A percentile compares a stretch with the other conserved stretches of the same genome.
These are phyloP conservation scores for Tanypteryx hageni DNA, from an alignment of 2,888 invertebrate genomes.

Conservation along the genomic window DNA sequence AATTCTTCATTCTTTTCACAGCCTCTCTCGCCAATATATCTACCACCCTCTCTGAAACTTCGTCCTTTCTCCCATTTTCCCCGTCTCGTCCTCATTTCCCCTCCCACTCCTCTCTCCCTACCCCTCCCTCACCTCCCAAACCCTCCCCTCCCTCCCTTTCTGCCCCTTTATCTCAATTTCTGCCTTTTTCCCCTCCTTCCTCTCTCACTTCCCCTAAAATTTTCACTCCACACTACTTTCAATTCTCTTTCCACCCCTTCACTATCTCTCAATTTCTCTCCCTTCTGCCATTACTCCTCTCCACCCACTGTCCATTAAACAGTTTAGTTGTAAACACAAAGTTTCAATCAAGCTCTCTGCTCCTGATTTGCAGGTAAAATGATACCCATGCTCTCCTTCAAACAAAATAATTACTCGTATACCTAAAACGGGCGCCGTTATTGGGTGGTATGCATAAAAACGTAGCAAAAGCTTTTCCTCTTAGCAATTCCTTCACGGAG, in stretches of 20 bases:
- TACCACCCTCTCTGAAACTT: too few species aligned
- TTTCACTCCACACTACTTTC: neutral
- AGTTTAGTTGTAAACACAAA: too few species aligned
- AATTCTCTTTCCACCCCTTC: neutral
- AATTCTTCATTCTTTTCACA: neutral
- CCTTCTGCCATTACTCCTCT: neutral
- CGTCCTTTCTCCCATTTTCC: neutral
- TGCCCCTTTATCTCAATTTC: neutral
- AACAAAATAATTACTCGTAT: too few species aligned
- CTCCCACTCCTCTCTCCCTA: neutral
- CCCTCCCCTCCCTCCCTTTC: neutral
- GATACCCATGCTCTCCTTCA: too few species aligned
- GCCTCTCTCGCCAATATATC: neutral
- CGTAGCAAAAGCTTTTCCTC: too few species aligned
- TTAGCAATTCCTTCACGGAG: too few species aligned
- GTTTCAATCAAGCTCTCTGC: too few species aligned
- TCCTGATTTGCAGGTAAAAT: too few species aligned
- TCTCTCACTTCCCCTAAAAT: neutral
- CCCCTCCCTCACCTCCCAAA: neutral
- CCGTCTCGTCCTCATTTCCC: neutral
- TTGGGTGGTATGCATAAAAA: too few species aligned
- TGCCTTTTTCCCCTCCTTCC: neutral
- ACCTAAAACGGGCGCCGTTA: too few species aligned
- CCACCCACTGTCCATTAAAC: neutral
- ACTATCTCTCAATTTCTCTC: too few species aligned